Percentiles rank a stretch among this genome's conserved stretches.
Conservation (phyloP, 2,888 invertebrate genomes). For the Portevinia maculata region DNA sequence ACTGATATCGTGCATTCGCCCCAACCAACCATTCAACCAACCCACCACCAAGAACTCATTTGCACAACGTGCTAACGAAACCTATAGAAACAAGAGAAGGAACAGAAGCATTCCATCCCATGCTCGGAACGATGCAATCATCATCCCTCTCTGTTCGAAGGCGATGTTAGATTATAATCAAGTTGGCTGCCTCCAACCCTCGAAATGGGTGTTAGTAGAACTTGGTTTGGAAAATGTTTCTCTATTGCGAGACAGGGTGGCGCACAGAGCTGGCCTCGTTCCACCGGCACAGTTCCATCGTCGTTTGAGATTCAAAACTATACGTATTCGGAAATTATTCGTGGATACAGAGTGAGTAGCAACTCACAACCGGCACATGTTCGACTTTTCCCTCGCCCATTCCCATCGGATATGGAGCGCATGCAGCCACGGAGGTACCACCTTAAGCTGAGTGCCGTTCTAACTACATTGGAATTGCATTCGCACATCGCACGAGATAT, state of each 20-base stretch:
- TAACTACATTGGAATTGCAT: constrained; percentile 71
- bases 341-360: constrained; percentile 56
- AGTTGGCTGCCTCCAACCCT: constrained; percentile 63
- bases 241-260: constrained; percentile 28
- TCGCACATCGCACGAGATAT: constrained; percentile 70
- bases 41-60: constrained; percentile 42
- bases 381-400: constrained; percentile 53
- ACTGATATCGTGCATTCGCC: constrained; percentile 43
- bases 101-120: not conserved
- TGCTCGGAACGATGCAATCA: constrained; percentile 57
- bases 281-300: constrained; percentile 25
- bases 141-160: constrained; percentile 55
- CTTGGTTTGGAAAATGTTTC: constrained; percentile 68
- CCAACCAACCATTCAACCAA: constrained; percentile 5
- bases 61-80: constrained; percentile 65
- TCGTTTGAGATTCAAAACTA: constrained; percentile 61
- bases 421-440: constrained; percentile 58
- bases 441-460: constrained; percentile 66
- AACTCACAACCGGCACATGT: constrained; percentile 1
- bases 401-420: constrained; percentile 34
- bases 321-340: constrained; percentile 68
- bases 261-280: constrained; percentile 38
- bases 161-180: constrained; percentile 74
- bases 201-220: constrained; percentile 51
- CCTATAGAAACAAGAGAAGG: not conserved